Percentiles rank a stretch among this genome's conserved stretches.
These are phyloP conservation scores for Diplosoma virens DNA, from an alignment of 23 tunicate genomes.

Conservation along the genomic window DNA sequence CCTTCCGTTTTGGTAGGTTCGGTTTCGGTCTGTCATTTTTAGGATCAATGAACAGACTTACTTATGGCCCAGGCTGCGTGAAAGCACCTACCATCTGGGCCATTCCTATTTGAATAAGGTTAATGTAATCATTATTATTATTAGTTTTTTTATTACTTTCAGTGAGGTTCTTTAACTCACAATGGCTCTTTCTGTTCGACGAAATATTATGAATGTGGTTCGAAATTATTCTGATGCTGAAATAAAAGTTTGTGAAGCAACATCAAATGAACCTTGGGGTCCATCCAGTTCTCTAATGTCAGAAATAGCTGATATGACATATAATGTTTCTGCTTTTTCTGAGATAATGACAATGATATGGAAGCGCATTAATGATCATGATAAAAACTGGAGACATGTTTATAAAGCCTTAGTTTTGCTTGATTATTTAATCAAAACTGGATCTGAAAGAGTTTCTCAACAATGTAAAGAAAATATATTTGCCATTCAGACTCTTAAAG, in stretches of 20 bases:
- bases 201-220: constrained; percentile 95
- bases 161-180: too few relatives aligned
- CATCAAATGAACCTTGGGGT: constrained; percentile 96
- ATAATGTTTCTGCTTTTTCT: constrained; percentile 75
- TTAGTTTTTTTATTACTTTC: too few relatives aligned
- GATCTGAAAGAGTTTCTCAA: constrained; percentile 89
- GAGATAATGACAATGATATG: constrained; percentile 98
- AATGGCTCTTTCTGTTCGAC: constrained; percentile 66
- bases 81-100: too few relatives aligned
- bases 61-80: too few relatives aligned
- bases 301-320: constrained; percentile 95
- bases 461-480: constrained; percentile 98
- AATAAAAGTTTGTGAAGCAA: constrained; percentile 94
- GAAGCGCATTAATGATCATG: constrained; percentile 95
- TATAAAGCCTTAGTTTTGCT: constrained; percentile 85
- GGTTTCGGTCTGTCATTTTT: too few relatives aligned
- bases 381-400: constrained; percentile 98
- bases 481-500: constrained; percentile 95
- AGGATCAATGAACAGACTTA: too few relatives aligned
- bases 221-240: constrained; percentile 98
- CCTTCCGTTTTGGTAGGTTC: too few relatives aligned
- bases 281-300: constrained; percentile 92
- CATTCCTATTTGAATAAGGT: too few relatives aligned
- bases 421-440: constrained; percentile 95
- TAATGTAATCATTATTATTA: too few relatives aligned